Evolutionary conservation across 2,113 vertebrate genomes (phyloP).

Genomic region (Microcebus jonahi): DNA sequence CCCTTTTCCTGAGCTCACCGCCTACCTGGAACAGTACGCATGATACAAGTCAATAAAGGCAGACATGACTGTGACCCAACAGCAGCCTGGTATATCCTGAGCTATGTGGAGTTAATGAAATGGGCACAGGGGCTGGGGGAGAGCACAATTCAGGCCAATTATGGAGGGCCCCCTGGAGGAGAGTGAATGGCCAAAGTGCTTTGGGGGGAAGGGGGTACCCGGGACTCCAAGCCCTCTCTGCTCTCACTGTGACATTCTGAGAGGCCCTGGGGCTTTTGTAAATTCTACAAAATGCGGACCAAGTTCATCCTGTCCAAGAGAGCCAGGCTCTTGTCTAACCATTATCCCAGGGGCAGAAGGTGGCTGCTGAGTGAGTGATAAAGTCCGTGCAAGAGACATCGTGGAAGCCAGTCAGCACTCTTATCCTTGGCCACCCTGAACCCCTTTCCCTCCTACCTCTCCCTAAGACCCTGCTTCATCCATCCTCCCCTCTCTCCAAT

Average conservation of each 20-base stretch:
- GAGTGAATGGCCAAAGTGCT: background rate
- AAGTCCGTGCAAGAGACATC: background rate
- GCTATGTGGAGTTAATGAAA: background rate
- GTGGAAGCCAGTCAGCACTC: background rate
- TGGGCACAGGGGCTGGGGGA: background rate
- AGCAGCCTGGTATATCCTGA: slow-evolving; percentile 38
- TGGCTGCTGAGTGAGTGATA: background rate
- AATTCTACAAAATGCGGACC: background rate
- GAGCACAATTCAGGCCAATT: background rate
- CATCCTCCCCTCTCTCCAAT: background rate
- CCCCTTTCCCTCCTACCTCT: background rate
- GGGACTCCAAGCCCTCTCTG: background rate
- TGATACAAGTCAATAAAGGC: slow-evolving; percentile 67
- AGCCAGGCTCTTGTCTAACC: background rate
- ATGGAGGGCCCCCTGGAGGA: background rate
- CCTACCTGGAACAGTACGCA: background rate
- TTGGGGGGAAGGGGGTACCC: background rate
- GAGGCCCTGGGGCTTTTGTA: background rate
- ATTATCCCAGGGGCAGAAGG: background rate
- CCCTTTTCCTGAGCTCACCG: background rate
- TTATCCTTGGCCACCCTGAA: background rate
- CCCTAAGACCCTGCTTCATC: background rate
- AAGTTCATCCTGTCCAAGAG: background rate
- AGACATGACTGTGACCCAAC: background rate
- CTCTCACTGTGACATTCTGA: background rate